A percentile compares a stretch with the other conserved stretches of the same genome.
phyloP scores from a whole-genome alignment of 2,888 invertebrate genomes.

The Caenorhabditis plicata region DNA sequence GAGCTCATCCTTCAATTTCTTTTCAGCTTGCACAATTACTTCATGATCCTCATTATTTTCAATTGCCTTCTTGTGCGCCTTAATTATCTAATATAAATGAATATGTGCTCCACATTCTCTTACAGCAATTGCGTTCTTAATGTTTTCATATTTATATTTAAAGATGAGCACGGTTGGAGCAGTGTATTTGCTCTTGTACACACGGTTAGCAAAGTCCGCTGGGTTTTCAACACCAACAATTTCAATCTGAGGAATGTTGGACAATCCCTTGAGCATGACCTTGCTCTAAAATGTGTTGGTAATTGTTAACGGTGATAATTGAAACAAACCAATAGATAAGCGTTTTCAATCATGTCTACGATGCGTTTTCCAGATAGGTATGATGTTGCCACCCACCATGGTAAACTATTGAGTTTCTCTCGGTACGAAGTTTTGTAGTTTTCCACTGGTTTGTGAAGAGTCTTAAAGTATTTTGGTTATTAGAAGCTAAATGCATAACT shows the following conservation, averaged over 20 bases:
- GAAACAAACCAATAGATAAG: constrained; percentile 46
- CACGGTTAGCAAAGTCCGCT: constrained; percentile 45
- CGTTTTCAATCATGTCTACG: constrained; percentile 50
- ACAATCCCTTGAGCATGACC: constrained; percentile 51
- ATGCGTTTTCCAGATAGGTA: constrained; percentile 47
- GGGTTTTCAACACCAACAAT: constrained; percentile 53
- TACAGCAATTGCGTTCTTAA: constrained; percentile 40
- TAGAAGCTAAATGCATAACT: constrained; percentile 1
- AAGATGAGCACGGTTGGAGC: constrained; percentile 57
- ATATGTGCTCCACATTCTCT: background rate
- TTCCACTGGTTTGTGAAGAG: constrained; percentile 46
- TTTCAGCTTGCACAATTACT: constrained; percentile 37
- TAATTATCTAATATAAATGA: background rate
- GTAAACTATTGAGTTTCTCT: constrained; percentile 55
- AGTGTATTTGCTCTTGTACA: constrained; percentile 51
- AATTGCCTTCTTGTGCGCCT: constrained; percentile 36
- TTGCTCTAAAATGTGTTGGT: constrained; percentile 41
- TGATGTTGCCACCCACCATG: constrained; percentile 58
- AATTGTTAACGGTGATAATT: constrained; percentile 1
- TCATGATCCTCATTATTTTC: constrained; percentile 34
- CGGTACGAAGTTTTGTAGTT: constrained; percentile 49
- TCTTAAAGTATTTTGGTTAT: constrained; percentile 22
- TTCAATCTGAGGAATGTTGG: constrained; percentile 40
- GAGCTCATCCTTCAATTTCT: constrained; percentile 36
- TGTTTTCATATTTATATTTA: constrained; percentile 45